Evolutionary conservation across 2,113 vertebrate genomes (phyloP), one percentile per base, ranked within the genome.

Genomic region (Trematomus loennbergii): DNA sequence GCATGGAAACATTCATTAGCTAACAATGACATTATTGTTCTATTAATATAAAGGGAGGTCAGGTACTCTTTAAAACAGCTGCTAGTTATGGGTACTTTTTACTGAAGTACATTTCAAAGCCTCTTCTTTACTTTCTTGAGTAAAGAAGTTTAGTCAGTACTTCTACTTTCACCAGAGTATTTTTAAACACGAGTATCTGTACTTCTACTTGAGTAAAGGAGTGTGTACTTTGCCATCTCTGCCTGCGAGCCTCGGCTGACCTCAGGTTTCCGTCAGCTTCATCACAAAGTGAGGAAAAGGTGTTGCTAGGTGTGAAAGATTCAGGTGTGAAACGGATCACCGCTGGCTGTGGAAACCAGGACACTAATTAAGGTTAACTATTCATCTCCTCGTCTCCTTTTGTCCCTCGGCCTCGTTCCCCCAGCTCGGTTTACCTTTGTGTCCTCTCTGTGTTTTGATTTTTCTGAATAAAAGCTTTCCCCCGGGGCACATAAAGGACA

Each of bases 311-410:
- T 17, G 16, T 45, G 4, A 20, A 52, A 1, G 61, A 13, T 55
- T 3, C 43, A 66, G 59, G 54, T 4, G 45, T 40, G 36, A 54
- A 61, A 58, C 11, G 10, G 57, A 74, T 75, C 58, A 36, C 60
- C 29, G 18, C 25, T n/a, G 46, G 50, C 83, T 84, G 86, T 91
- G 92, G 93, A 93, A 94, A 94, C 79, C 87, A 86, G 92, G 92
- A 53, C 93, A 86, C 49, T 60, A 81, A 84, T 92, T 69, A 84
- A 58, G 83, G 85, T 55, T 78, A 77, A 75, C 64, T 62, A 76
- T 91, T 94, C 78, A 69, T 85, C 71, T 33, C 43, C 45, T 16
- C 12, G 45, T 71, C 11, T 49, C 18, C 72, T 65, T 75, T 91
- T 94, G 76, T 92, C 11, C 4, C 16, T 17, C 50, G n/a, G 61